These are phyloP conservation scores for Cossypha caffra DNA, from an alignment of 2,797 vertebrate species.

Conservation along the genomic window DNA sequence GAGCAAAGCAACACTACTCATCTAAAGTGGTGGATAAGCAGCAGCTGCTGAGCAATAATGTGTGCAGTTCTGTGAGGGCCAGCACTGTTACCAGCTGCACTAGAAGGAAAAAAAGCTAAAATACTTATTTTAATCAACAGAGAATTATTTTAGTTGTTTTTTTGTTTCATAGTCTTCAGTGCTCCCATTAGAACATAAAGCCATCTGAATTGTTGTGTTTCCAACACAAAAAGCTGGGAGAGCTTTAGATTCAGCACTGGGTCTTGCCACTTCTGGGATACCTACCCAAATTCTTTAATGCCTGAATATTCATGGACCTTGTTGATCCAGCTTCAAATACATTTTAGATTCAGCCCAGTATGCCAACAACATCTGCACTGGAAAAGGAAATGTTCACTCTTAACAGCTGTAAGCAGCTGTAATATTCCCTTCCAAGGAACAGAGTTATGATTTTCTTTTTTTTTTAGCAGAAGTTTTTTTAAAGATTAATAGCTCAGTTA, in stretches of 20 bases:
- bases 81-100: background rate
- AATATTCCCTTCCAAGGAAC: background rate
- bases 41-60: background rate
- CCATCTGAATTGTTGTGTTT: background rate
- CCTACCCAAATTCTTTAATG: background rate
- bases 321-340: background rate
- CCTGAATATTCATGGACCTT: background rate
- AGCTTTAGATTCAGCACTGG: background rate
- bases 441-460: too few relatives aligned
- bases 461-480: background rate
- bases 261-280: background rate
- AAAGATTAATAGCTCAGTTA: background rate
- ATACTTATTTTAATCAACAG: background rate
- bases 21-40: background rate
- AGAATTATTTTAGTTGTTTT: background rate
- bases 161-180: background rate
- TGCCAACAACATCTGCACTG: background rate
- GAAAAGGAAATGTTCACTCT: background rate
- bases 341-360: background rate
- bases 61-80: background rate
- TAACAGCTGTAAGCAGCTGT: background rate
- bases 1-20: background rate
- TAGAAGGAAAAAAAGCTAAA: background rate
- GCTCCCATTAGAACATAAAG: background rate
- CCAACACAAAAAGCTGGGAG: background rate